phyloP scores from a whole-genome alignment of 2,888 invertebrate species.

The Strigamia crassipes region DNA sequence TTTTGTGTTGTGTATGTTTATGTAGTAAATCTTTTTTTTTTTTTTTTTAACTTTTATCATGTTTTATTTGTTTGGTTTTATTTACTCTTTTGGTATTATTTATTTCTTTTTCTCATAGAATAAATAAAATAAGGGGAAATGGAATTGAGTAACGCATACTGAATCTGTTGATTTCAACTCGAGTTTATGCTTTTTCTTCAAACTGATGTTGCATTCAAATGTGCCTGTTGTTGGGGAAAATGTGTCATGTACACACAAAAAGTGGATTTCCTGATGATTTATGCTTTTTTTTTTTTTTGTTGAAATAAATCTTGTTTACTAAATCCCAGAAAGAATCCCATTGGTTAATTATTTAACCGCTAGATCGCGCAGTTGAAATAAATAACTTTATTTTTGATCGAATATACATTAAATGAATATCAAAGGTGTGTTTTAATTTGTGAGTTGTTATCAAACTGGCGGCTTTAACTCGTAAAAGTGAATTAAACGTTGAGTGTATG shows the following conservation, averaged over 20 bases:
- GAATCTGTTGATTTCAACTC: neutral
- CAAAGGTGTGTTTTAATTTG: neutral
- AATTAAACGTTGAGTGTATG: neutral
- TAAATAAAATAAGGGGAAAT: neutral
- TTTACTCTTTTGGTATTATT: neutral
- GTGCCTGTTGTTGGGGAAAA: neutral
- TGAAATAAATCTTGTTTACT: neutral
- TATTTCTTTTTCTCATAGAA: neutral
- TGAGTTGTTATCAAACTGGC: neutral
- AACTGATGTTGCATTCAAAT: neutral
- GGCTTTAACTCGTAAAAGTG: neutral
- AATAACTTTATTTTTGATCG: neutral
- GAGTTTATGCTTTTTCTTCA: neutral
- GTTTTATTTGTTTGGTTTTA: neutral
- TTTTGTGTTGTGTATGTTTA: no score
- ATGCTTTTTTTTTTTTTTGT: neutral
- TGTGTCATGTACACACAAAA: neutral
- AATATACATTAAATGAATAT: neutral
- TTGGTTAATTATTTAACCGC: neutral
- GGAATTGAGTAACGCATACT: neutral
- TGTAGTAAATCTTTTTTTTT: no score
- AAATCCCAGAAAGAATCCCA: neutral
- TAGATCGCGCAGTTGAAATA: neutral
- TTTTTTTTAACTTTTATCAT: neutral
- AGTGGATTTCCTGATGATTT: neutral